These are phyloP conservation scores for Sceloporus undulatus DNA, from an alignment of 2,113 vertebrate species.

Conservation along the genomic window DNA sequence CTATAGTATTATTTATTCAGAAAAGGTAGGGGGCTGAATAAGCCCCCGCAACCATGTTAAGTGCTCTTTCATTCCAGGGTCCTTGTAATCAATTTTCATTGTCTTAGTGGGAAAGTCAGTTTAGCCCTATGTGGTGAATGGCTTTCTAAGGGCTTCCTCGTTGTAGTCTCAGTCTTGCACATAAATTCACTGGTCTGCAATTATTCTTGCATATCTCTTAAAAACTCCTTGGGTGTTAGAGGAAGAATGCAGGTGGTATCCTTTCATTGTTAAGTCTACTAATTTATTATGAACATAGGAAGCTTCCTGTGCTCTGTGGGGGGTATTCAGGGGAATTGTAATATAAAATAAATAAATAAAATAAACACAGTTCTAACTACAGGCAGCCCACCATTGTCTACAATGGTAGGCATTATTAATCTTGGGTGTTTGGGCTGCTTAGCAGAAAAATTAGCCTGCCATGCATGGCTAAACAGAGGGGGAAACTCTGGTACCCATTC, in stretches of 20 bases:
- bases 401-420: too few relatives aligned
- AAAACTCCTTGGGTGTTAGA: slow-evolving; percentile 15
- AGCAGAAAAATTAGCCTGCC: too few relatives aligned
- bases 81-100: background rate
- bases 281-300: too few relatives aligned
- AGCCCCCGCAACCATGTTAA: background rate
- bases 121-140: background rate
- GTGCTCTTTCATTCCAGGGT: background rate
- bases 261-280: background rate
- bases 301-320: too few relatives aligned
- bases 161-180: background rate
- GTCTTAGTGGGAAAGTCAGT: slow-evolving; percentile 7
- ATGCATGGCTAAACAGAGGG: too few relatives aligned
- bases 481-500: too few relatives aligned
- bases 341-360: too few relatives aligned
- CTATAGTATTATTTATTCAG: slow-evolving; percentile 11
- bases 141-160: background rate
- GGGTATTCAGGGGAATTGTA: too few relatives aligned
- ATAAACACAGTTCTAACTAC: too few relatives aligned
- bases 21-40: background rate
- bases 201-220: slow-evolving; percentile 11
- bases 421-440: too few relatives aligned
- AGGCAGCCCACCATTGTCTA: too few relatives aligned
- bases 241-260: background rate
- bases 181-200: background rate